These are phyloP conservation scores for Candidula unifasciata DNA, from an alignment of 2,888 invertebrate genomes.

Conservation along the genomic window DNA sequence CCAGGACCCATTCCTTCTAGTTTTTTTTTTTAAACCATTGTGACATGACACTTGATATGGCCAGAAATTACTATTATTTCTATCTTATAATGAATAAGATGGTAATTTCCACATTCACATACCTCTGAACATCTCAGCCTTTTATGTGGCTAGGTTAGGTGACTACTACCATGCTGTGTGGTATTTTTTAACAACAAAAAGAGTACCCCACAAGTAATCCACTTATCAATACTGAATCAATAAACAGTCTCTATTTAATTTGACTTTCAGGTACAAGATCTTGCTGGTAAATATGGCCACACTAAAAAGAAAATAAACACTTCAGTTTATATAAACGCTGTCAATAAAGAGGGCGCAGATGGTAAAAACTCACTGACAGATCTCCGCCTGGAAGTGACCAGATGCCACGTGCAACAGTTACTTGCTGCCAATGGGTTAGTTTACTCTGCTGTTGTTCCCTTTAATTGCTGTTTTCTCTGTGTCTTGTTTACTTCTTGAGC, in stretches of 20 bases:
- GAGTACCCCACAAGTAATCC: too few species aligned
- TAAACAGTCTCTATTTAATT: neutral
- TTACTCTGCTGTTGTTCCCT: neutral
- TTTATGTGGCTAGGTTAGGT: too few species aligned
- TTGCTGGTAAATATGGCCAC: neutral
- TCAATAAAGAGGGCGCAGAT: neutral
- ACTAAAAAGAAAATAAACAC: neutral
- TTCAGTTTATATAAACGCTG: neutral
- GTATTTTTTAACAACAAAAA: too few species aligned
- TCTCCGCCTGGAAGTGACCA: neutral
- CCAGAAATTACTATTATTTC: too few species aligned
- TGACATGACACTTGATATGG: too few species aligned
- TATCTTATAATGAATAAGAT: too few species aligned
- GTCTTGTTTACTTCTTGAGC: neutral
- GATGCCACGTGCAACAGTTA: neutral
- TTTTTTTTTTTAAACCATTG: too few species aligned
- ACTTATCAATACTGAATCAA: too few species aligned
- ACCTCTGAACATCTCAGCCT: too few species aligned
- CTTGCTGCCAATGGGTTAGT: constrained; percentile 22
- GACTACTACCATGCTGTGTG: too few species aligned
- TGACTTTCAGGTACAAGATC: neutral
- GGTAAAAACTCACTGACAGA: neutral
- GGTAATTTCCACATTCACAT: too few species aligned
- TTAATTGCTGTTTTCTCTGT: neutral
- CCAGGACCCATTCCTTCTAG: too few species aligned